Evolutionary conservation across 2,113 vertebrate genomes (phyloP), one percentile per base, ranked within the genome.

Genomic region (Mugil cephalus): DNA sequence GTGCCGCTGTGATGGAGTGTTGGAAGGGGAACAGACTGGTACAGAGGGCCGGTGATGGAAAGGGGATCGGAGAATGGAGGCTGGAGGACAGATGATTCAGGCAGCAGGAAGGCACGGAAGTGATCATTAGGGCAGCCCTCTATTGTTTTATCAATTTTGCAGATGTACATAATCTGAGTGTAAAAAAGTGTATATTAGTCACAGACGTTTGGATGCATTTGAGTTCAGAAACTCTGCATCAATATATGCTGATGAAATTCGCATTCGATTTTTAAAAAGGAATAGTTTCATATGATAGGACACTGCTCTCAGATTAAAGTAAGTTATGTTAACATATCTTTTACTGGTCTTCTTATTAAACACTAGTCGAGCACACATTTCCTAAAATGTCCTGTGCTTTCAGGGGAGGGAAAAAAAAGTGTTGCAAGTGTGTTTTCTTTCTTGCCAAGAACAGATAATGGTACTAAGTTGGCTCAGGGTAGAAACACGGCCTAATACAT

Each of bases 1-100:
- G 52, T 61, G 67, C 76, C 58, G 77, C 74, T 38, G 73, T 92
- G 89, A 91, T 92, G 84, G 85, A 93, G 82, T 90, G 88, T 52
- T 74, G 84, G 72, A 79, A 56, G 60, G 75, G 59, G 81, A 85
- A 50, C 54, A 79, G 86, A 80, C 78, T 84, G 80, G 63, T 75
- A 62, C 46, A 51, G 52, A 63, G 77, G 83, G 69, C 69, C 15
- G 9, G 50, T 90, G 89, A 89, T 91, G 77, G 87, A 91, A 82
- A 79, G 60, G 76, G 68, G 75, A 76, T 77, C 59, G 36, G 69
- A 77, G 75, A 80, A 84, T 34, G 54, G 65, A 76, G 60, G 85
- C 74, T 78, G 53, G 59, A 80, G 84, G 66, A 87, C 63, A 66
- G 82, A 84, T 74, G 76, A 79, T 50, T 59, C 58, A 50, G 48